Evolutionary conservation across 2,888 invertebrate species (phyloP).

Genomic region (Micropterix aruncella): DNA sequence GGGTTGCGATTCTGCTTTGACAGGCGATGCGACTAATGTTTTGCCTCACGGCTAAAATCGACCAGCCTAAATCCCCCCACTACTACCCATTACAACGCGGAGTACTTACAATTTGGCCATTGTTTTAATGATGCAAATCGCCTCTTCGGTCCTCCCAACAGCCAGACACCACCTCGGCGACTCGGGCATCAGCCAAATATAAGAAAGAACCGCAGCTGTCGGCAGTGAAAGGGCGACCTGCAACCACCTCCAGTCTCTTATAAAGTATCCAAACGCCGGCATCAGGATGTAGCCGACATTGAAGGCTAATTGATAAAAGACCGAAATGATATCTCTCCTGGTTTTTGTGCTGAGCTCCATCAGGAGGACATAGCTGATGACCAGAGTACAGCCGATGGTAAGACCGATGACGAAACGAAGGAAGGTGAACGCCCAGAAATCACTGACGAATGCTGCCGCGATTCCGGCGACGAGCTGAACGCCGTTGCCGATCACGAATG

Average conservation of each 20-base stretch:
- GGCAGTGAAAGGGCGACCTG: constrained; percentile 37
- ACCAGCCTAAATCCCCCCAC: no score
- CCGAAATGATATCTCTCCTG: constrained; percentile 24
- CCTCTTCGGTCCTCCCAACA: constrained; percentile 22
- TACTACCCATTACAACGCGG: no score
- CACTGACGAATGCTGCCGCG: constrained; percentile 42
- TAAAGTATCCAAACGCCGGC: constrained; percentile 33
- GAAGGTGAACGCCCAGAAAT: constrained; percentile 32
- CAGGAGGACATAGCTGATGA: constrained; percentile 41
- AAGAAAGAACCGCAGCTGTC: constrained; percentile 15
- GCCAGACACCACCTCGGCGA: constrained; percentile 32
- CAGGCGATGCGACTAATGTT: no score
- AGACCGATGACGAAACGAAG: constrained; percentile 47
- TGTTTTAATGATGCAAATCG: constrained; percentile 16
- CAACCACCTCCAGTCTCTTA: constrained; percentile 29
- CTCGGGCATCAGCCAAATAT: constrained; percentile 23
- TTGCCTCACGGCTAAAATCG: no score
- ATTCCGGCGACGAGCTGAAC: constrained; percentile 46
- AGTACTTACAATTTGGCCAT: constrained; percentile 5
- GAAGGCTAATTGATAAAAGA: constrained; percentile 41
- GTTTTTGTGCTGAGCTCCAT: constrained; percentile 36
- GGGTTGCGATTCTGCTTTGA: no score
- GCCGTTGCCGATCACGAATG: constrained; percentile 45
- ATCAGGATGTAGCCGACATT: constrained; percentile 40
- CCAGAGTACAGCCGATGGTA: constrained; percentile 58